Percentiles rank a stretch among this genome's conserved stretches.
Evolutionary conservation across 2,113 vertebrate species (phyloP).

Genomic region (Leucoraja erinaceus): DNA sequence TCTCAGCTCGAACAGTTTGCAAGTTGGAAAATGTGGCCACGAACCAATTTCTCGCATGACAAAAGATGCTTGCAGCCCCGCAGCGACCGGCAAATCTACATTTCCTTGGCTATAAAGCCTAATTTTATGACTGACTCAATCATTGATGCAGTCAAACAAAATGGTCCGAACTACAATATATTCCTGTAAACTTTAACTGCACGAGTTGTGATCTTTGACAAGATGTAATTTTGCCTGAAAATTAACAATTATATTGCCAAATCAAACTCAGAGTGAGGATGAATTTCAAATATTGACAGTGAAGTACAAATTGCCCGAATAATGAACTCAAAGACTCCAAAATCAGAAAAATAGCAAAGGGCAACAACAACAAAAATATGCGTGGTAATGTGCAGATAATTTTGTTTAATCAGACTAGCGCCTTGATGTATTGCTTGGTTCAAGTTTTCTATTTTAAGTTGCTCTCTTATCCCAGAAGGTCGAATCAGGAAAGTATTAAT

Average conservation of each 20-base stretch:
- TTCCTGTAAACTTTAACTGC: not conserved
- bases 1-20: too few relatives aligned
- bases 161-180: not conserved
- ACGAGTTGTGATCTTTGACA: not conserved
- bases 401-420: not conserved
- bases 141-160: not conserved
- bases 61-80: too few relatives aligned
- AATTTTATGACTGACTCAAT: too few relatives aligned
- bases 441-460: not conserved
- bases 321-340: not conserved
- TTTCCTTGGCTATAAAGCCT: not conserved
- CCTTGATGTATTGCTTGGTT: not conserved
- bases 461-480: not conserved
- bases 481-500: not conserved
- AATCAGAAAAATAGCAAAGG: not conserved
- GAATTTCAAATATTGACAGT: not conserved
- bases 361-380: not conserved
- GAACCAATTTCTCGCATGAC: too few relatives aligned
- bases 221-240: not conserved
- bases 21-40: too few relatives aligned
- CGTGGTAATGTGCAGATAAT: not conserved
- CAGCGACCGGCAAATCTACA: too few relatives aligned
- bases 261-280: not conserved
- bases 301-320: not conserved
- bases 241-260: not conserved